Percentiles rank a stretch among this genome's conserved stretches.
Evolutionary conservation across 2,888 invertebrate genomes (phyloP).

Genomic region (Cheilosia soror): DNA sequence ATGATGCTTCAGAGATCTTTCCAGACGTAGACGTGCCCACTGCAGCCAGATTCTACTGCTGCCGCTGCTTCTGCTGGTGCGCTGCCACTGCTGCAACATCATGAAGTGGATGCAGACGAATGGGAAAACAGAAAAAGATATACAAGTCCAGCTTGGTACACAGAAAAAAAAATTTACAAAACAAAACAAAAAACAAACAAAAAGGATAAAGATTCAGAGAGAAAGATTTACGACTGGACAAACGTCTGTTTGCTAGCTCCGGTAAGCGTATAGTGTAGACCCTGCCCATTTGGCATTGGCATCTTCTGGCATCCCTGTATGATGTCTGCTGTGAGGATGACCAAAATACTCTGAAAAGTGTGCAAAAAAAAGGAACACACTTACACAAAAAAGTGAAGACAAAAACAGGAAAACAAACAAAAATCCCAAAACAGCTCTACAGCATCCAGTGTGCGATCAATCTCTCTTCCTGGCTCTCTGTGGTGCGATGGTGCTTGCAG

Average conservation of each 20-base stretch:
- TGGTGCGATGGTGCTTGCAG: conserved; percentile 67
- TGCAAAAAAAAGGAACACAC: conserved; percentile 38
- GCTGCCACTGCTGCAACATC: conserved; percentile 63
- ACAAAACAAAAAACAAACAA: conserved; percentile 24
- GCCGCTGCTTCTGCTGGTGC: conserved; percentile 58
- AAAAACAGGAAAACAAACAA: conserved; percentile 62
- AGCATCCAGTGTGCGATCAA: conserved; percentile 74
- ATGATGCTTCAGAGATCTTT: conserved; percentile 75
- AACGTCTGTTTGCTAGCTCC: conserved; percentile 72
- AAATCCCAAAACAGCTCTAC: conserved; percentile 54
- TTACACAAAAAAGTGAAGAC: conserved; percentile 30
- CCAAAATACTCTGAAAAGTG: conserved; percentile 71
- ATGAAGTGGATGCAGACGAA: conserved; percentile 73
- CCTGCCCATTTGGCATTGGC: conserved; percentile 74
- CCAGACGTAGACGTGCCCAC: conserved; percentile 58
- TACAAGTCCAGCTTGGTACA: conserved; percentile 66
- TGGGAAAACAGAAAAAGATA: conserved; percentile 71
- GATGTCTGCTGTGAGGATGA: conserved; percentile 71
- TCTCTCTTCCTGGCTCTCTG: conserved; percentile 66
- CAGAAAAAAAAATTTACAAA: conserved; percentile 27
- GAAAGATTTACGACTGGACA: conserved; percentile 75
- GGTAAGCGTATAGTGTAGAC: conserved; percentile 61
- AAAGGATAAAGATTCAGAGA: conserved; percentile 72
- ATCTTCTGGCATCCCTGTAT: conserved; percentile 71
- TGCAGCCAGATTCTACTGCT: conserved; percentile 64